Conservation (phyloP, 1,140 invertebrate genomes). For the Meloidogyne chitwoodi region DNA sequence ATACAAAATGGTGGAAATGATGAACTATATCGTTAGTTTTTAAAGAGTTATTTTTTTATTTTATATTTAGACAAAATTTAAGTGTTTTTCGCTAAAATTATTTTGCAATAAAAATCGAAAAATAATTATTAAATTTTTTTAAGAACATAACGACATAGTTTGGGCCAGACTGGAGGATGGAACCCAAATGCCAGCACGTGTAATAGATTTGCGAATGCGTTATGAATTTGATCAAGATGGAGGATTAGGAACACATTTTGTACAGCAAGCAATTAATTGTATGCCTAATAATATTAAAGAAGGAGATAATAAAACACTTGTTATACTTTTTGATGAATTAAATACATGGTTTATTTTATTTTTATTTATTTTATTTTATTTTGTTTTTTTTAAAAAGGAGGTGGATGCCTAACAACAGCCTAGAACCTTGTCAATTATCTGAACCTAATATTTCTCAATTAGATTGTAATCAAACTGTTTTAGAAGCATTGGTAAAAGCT, state of each 20-base stretch:
- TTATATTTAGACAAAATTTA: not conserved
- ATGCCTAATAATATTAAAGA: not conserved
- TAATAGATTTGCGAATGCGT: conserved; percentile 29
- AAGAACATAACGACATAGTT: conserved; percentile 41
- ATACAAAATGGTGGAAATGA: not conserved
- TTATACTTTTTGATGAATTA: conserved; percentile 20
- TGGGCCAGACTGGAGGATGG: conserved; percentile 22
- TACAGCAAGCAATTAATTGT: conserved; percentile 20
- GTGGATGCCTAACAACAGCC: not conserved
- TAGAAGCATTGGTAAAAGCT: not conserved
- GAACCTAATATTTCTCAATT: not conserved
- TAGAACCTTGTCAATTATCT: not conserved
- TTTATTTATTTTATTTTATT: not conserved
- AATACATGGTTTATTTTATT: conserved; percentile 14
- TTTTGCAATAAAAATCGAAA: too few relatives aligned
- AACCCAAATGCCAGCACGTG: conserved; percentile 32
- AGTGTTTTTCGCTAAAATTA: too few relatives aligned
- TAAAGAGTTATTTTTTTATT: not conserved
- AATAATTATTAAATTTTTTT: too few relatives aligned
- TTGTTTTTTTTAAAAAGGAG: not conserved
- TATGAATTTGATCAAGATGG: not conserved
- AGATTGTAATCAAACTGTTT: not conserved
- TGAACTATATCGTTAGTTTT: not conserved
- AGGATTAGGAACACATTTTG: not conserved
- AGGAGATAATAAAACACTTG: conserved; percentile 3